A percentile compares a stretch with the other conserved stretches of the same genome.
Conservation (phyloP, 2,888 invertebrate species). For the Drosophila flavopinicola region DNA sequence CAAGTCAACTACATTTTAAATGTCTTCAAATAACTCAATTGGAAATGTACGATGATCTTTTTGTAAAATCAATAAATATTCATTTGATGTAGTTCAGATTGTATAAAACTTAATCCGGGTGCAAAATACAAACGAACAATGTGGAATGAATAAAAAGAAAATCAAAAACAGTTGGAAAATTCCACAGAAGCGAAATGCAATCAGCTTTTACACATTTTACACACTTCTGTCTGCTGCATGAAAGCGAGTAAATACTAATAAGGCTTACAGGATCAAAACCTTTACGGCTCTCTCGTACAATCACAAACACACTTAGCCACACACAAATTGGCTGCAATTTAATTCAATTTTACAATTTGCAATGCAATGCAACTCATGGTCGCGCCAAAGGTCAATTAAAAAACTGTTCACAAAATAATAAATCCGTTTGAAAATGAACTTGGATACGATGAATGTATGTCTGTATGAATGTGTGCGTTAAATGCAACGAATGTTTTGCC, state of each 20-base stretch:
- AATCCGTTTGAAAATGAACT: slow-evolving; percentile 54
- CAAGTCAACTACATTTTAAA: no score
- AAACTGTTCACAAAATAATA: slow-evolving; percentile 68
- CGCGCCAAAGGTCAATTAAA: slow-evolving; percentile 52
- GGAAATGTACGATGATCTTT: no score
- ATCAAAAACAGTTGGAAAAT: slow-evolving; percentile 14
- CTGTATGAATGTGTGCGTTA: neutral
- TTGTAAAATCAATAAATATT: slow-evolving; percentile 10
- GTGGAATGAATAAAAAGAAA: slow-evolving; percentile 13
- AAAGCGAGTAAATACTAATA: slow-evolving; percentile 47
- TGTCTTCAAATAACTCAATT: no score
- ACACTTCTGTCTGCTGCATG: slow-evolving; percentile 15
- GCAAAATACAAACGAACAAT: slow-evolving; percentile 6
- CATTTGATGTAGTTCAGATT: slow-evolving; percentile 5
- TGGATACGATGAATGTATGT: slow-evolving; percentile 24
- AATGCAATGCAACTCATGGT: slow-evolving; percentile 25
- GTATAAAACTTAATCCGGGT: slow-evolving; percentile 18
- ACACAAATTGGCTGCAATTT: slow-evolving; percentile 61
- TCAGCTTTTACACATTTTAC: slow-evolving; percentile 36
- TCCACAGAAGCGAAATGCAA: slow-evolving; percentile 20
- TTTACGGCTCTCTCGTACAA: neutral
- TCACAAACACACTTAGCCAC: neutral
- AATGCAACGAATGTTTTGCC: slow-evolving; percentile 28
- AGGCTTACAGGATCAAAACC: slow-evolving; percentile 52
- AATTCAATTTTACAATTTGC: slow-evolving; percentile 68